Evolutionary conservation across 2,113 vertebrate genomes (phyloP).

Genomic region (Cephalopterus ornatus): DNA sequence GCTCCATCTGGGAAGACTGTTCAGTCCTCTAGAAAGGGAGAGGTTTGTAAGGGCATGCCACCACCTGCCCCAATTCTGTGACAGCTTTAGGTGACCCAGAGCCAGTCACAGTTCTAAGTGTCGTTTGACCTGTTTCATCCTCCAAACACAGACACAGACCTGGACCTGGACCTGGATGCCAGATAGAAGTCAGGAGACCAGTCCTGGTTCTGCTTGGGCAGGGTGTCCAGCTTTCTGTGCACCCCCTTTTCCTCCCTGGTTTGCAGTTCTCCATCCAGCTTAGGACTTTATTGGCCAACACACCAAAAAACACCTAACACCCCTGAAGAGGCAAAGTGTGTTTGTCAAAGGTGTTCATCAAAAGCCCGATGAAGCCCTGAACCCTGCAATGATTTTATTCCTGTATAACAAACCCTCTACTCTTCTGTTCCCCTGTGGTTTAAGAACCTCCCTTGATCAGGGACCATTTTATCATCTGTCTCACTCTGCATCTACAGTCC

Average conservation of each 20-base stretch:
- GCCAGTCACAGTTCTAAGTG: neutral
- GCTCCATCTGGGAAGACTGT: neutral
- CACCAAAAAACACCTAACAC: neutral
- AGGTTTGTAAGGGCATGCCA: neutral
- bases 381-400: neutral
- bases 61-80: neutral
- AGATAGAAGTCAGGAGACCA: neutral
- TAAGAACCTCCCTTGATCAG: neutral
- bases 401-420: neutral
- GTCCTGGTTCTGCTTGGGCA: neutral
- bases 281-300: neutral
- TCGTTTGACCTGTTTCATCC: neutral
- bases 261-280: neutral
- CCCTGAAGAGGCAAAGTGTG: neutral
- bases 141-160: neutral
- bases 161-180: neutral
- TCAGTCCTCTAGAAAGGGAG: neutral
- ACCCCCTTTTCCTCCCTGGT: neutral
- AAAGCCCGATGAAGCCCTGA: rapidly evolving
- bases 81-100: neutral
- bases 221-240: neutral
- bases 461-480: neutral
- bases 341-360: neutral
- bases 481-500: neutral
- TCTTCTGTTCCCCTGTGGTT: neutral